A percentile compares a stretch with the other conserved stretches of the same genome.
Conservation (phyloP, 1,140 invertebrate species). For the Periplaneta americana region DNA sequence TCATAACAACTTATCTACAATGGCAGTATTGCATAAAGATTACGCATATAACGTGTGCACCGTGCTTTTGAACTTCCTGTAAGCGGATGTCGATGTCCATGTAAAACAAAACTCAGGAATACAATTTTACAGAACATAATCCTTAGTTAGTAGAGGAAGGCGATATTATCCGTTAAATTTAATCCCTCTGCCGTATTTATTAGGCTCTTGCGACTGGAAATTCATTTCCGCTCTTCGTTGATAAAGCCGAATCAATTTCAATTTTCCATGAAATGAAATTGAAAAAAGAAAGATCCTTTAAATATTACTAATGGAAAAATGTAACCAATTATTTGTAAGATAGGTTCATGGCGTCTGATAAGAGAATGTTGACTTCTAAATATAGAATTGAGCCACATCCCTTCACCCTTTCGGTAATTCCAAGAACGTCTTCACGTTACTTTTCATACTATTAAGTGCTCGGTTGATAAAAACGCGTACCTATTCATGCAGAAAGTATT, state of each 20-base stretch:
- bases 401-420: background rate
- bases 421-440: background rate
- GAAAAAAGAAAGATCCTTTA: background rate
- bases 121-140: too few species aligned
- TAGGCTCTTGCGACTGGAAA: too few species aligned
- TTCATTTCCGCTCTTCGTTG: too few species aligned
- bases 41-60: too few species aligned
- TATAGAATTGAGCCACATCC: background rate
- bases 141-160: too few species aligned
- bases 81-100: too few species aligned
- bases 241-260: too few species aligned
- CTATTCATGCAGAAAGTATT: background rate
- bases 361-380: background rate
- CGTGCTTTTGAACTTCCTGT: too few species aligned
- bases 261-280: background rate
- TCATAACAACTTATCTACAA: background rate
- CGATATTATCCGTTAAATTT: too few species aligned
- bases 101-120: too few species aligned
- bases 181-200: too few species aligned
- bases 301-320: background rate
- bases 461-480: background rate
- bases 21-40: background rate
- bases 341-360: background rate
- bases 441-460: background rate
- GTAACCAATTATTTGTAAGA: background rate